A percentile compares a stretch with the other conserved stretches of the same genome.
These are phyloP conservation scores for Eubasilissa regina DNA, from an alignment of 1,140 invertebrate genomes.

Conservation along the genomic window DNA sequence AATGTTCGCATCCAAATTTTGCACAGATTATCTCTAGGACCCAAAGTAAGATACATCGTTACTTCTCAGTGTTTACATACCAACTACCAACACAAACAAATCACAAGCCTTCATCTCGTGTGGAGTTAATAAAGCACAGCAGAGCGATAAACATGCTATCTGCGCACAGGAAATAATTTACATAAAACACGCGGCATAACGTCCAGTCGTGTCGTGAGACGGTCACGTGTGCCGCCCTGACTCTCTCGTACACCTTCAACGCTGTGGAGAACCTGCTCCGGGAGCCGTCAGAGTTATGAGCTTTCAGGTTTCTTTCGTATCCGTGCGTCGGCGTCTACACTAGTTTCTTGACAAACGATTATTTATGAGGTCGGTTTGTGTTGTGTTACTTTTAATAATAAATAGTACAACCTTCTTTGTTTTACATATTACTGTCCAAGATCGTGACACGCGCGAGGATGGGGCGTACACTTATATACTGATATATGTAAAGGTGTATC, in stretches of 20 bases:
- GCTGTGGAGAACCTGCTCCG: constrained; percentile 24
- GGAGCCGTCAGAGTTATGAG: constrained; percentile 27
- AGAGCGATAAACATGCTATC: constrained; percentile 22
- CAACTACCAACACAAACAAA: too few relatives aligned
- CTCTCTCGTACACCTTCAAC: constrained; percentile 1
- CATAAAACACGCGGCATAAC: constrained; percentile 25
- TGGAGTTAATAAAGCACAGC: constrained; percentile 1
- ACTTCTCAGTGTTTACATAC: too few relatives aligned
- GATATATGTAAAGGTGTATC: too few relatives aligned
- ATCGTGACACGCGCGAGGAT: too few relatives aligned
- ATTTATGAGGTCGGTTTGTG: background rate
- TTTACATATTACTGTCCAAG: too few relatives aligned
- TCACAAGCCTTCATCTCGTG: background rate
- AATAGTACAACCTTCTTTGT: too few relatives aligned
- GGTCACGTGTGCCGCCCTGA: background rate
- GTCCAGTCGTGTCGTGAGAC: constrained; percentile 6
- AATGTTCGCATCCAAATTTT: too few relatives aligned
- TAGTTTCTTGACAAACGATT: background rate
- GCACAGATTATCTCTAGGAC: too few relatives aligned
- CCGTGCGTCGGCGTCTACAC: constrained; percentile 42
- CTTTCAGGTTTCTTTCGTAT: constrained; percentile 36
- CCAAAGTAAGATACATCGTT: too few relatives aligned
- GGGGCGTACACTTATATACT: too few relatives aligned
- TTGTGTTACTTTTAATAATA: background rate
- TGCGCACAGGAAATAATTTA: constrained; percentile 37